A percentile compares a stretch with the other conserved stretches of the same genome.
Conservation (phyloP, 2,888 invertebrate species). For the Netelia melanura region DNA sequence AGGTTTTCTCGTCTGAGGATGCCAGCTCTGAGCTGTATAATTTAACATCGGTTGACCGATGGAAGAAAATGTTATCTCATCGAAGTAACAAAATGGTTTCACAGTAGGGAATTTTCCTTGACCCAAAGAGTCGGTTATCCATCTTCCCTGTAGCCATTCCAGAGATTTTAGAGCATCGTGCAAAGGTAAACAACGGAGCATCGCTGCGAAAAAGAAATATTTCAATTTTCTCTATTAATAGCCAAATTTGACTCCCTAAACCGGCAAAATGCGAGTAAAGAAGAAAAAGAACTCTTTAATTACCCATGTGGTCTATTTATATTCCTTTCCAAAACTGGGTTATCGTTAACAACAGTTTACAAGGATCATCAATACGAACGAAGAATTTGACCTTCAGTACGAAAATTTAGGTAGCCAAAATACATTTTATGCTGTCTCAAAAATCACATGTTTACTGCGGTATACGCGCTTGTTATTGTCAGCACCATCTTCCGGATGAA, state of each 20-base stretch:
- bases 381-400: not conserved
- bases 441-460: not conserved
- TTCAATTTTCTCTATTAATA: not conserved
- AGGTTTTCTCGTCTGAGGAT: constrained; percentile 86
- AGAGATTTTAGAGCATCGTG: constrained; percentile 86
- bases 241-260: not conserved
- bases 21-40: constrained; percentile 86
- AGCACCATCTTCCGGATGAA: constrained; percentile 12
- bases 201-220: constrained; percentile 57
- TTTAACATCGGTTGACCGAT: constrained; percentile 88
- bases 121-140: constrained; percentile 86
- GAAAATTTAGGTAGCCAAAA: not conserved
- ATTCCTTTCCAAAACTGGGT: not conserved
- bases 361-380: no score
- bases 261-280: not conserved
- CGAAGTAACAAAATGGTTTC: constrained; percentile 86
- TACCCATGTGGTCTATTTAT: not conserved
- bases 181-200: constrained; percentile 76
- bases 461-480: not conserved
- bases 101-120: constrained; percentile 87
- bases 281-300: not conserved
- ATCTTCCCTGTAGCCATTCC: constrained; percentile 87
- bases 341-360: not conserved
- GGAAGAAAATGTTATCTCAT: constrained; percentile 86
- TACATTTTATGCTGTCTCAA: not conserved